Evolutionary conservation across 1,140 invertebrate species (phyloP), one percentile per base, ranked within the genome.

Genomic region (Mycetomoellerius zeteki): DNA sequence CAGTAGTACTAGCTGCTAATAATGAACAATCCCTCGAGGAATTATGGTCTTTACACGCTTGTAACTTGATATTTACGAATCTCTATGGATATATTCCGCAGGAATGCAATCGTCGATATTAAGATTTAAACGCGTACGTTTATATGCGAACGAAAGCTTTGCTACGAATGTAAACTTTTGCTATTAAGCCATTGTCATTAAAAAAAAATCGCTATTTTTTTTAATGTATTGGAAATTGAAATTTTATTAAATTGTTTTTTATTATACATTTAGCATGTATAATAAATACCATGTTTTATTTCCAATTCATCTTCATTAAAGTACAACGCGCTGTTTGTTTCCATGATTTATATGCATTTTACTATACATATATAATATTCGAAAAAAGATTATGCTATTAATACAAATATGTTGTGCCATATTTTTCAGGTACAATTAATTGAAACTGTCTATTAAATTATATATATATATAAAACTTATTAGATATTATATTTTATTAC

Each of bases 1-100:
- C 27, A 8, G 27, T 33, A 21, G 47, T 72, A 58, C 71, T 10
- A 65, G 50, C 12, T 58, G 50, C 75, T 87, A 88, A 90, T 78
- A 81, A 90, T 65, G 80, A 52, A 77, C 64, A 69, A 78, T 86
- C 86, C 50, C 86, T 69, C 60, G 82, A 77, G 82, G 65, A 88
- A 88, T 88, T 86, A 73, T 19, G 81, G 30, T 88, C 86, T 89
- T 90, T 90, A 80, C 87, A 62, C 86, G 24, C 47, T 58, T 58
- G 76, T 88, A 90, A 90, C 81, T 33, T 78, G 86, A 90, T 90
- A 90, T 90, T 88, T 88, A 85, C 86, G 81, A 60, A 81, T 30
- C 76, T 77, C 56, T 14, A 86, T 50, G 69, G 77, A 65, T 64
- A 65, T 50, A 72, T 37, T 80, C 58, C 60, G 47, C 19, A 47